Conservation (phyloP, 1,140 invertebrate genomes). For the Oncopodura yosiiana region DNA sequence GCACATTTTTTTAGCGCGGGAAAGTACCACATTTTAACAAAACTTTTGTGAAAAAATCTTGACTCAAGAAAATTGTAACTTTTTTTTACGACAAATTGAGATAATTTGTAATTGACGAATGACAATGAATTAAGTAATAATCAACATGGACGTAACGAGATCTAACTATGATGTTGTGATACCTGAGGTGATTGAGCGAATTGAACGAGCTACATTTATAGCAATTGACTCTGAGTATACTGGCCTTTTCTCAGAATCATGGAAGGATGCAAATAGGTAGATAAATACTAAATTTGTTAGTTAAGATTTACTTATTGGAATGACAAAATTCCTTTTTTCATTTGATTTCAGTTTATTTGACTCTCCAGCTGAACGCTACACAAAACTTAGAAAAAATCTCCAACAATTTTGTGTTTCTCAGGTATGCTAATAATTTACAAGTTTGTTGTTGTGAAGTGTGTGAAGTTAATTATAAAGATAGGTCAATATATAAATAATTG, state of each 20-base stretch:
- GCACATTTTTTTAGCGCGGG: no score
- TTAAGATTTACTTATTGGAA: not conserved
- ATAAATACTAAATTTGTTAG: not conserved
- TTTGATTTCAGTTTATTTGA: constrained; percentile 59
- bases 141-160: constrained; percentile 18
- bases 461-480: not conserved
- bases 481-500: not conserved
- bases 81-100: no score
- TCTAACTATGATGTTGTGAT: constrained; percentile 45
- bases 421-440: constrained; percentile 5
- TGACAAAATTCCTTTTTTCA: constrained; percentile 6
- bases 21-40: no score
- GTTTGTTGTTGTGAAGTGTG: no score
- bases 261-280: constrained; percentile 43
- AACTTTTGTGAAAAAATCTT: no score
- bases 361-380: constrained; percentile 51
- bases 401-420: constrained; percentile 46
- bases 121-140: no score
- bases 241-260: constrained; percentile 45
- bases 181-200: constrained; percentile 42
- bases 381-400: constrained; percentile 48
- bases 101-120: no score
- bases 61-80: no score
- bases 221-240: constrained; percentile 60
- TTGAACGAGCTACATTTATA: constrained; percentile 48